Percentiles rank a stretch among this genome's conserved stretches.
Conservation (phyloP, 2,113 vertebrate genomes). For the Hucho hucho region DNA sequence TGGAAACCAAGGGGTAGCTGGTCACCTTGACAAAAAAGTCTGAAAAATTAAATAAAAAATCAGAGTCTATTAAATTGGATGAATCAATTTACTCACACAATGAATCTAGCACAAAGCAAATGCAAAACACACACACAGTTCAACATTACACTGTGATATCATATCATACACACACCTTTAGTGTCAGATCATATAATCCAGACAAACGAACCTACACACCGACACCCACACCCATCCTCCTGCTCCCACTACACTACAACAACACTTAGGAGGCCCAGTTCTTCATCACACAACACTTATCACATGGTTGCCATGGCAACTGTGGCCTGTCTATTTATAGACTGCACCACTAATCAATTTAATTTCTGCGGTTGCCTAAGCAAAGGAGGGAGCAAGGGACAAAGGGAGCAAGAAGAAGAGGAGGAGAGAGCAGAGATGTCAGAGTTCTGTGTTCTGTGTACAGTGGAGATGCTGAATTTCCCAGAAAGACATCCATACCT, state of each 20-base stretch:
- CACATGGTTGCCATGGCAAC: conserved; percentile 54
- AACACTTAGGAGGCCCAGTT: conserved; percentile 45
- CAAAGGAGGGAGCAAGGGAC: conserved; percentile 19
- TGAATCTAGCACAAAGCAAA: neutral
- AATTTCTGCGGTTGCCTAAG: conserved; percentile 56
- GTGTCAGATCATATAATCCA: conserved; percentile 10
- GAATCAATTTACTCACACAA: neutral
- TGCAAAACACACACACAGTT: neutral
- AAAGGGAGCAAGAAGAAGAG: conserved; percentile 7
- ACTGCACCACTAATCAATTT: conserved; percentile 62
- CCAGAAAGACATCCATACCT: neutral
- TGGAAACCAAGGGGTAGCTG: conserved; percentile 25
- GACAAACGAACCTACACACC: conserved; percentile 3
- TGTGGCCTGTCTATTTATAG: conserved; percentile 55
- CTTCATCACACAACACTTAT: conserved; percentile 57
- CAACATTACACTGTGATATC: too few species aligned
- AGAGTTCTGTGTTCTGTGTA: neutral
- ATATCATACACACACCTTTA: neutral
- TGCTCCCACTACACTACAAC: conserved; percentile 24
- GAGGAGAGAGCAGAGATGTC: conserved; percentile 6
- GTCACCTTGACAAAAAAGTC: neutral
- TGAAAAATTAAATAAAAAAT: neutral
- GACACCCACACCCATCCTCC: neutral
- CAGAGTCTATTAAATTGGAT: too few species aligned
- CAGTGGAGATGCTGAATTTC: neutral